Base-by-base conservation (phyloP, 2,888 invertebrate species). In the Pristionchus japonicus region DNA sequence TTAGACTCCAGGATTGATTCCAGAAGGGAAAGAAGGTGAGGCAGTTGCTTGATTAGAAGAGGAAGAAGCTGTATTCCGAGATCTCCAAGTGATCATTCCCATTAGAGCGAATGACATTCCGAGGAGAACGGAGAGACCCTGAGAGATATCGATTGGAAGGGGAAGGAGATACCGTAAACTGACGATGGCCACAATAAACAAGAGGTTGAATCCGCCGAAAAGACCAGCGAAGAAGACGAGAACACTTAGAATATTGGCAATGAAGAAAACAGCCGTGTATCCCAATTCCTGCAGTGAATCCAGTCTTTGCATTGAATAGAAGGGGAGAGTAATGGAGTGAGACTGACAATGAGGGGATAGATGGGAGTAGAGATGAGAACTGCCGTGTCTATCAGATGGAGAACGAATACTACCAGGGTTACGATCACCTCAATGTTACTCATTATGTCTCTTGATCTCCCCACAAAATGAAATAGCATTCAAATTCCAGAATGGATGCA, bases 1-100 rank as follows among this genome's bases (percentile, higher is more conserved):
- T 70, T 49, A 86, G 20, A 86, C 86, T 20, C 86, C 86, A 27
- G 86, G 86, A 49, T 86, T 86, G 49, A 86, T 86, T 70, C 86
- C 86, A 1, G 86, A 23, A 34, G 86, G 86, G 52, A 40, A 86
- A 13, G 86, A 40, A 47, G 86, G 70, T 49, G 86, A 31, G 37
- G 85, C 85, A n/a, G 86, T 70, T 6, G 70, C 70, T 47, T 86
- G 86, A 70, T 86, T 86, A 15, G 20, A 23, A 0, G 70, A 70
- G 9, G 67, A 31, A 2, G 67, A 20, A 49, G 70, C 13, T 1
- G 34, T 47, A 23, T 20, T 34, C 3, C 86, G 67, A 34, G 31
- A n/a, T 23, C 86, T 34, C 40, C 34, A 86, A 9, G 47, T 61
- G 61, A 86, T 57, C 70, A 86, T 3, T 34, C n/a, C 86, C 34